phyloP scores from a whole-genome alignment of 2,113 vertebrate genomes.

The Penelope pileata region DNA sequence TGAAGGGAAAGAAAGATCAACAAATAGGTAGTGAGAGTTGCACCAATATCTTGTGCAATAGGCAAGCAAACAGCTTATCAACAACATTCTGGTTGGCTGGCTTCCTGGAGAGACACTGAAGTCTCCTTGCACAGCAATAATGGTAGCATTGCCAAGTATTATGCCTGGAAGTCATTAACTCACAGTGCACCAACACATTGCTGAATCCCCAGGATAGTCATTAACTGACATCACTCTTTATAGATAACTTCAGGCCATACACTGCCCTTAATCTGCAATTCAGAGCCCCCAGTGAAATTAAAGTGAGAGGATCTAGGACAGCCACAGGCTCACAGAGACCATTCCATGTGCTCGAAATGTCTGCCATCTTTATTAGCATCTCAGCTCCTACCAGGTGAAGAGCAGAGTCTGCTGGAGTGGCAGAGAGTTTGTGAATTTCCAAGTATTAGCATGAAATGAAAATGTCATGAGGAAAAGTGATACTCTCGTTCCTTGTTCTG shows the following conservation, averaged over 20 bases:
- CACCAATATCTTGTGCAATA: slow-evolving; percentile 32
- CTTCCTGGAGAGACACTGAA: neutral
- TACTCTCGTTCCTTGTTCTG: neutral
- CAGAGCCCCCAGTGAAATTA: neutral
- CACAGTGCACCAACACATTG: slow-evolving; percentile 19
- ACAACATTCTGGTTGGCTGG: neutral
- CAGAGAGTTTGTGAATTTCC: neutral
- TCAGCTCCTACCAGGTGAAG: neutral
- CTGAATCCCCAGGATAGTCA: neutral
- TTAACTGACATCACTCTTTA: slow-evolving; percentile 55
- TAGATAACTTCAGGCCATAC: neutral
- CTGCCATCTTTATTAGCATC: neutral
- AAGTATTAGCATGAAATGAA: neutral
- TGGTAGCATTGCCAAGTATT: slow-evolving; percentile 40
- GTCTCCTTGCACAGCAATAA: slow-evolving; percentile 35
- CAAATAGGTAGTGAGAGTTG: slow-evolving; percentile 48
- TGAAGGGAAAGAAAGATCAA: slow-evolving; percentile 17
- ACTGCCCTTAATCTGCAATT: neutral
- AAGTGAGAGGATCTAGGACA: neutral
- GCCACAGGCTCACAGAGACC: neutral
- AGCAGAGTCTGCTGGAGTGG: neutral
- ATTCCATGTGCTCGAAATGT: neutral
- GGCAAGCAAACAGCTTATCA: neutral
- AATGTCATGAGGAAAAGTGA: neutral
- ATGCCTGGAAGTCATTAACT: slow-evolving; percentile 65